Conservation (phyloP, 2,888 invertebrate genomes). For the Drosophila paranaensis region DNA sequence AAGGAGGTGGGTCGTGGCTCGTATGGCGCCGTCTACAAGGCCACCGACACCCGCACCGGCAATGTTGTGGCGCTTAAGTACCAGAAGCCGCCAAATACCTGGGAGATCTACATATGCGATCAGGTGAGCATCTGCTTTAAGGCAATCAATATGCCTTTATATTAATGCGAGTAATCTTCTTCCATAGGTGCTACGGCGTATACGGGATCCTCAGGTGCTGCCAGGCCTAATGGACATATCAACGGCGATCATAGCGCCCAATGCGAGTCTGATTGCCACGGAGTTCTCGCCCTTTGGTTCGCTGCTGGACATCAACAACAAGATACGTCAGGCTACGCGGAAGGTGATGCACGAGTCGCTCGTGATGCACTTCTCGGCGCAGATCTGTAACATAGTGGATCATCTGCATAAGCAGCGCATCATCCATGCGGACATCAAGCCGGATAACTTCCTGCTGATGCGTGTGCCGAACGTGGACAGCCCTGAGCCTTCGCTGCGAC, state of each 20-base stretch:
- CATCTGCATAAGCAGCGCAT: constrained; percentile 94
- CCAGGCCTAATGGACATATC: constrained; percentile 93
- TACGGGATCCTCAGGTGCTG: constrained; percentile 85
- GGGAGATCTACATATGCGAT: constrained; percentile 96
- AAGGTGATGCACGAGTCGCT: constrained; percentile 91
- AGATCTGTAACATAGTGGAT: constrained; percentile 93
- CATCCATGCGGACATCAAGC: constrained; percentile 98
- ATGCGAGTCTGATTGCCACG: constrained; percentile 93
- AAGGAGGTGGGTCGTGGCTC: constrained; percentile 94
- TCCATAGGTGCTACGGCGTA: constrained; percentile 77
- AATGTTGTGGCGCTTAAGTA: constrained; percentile 91
- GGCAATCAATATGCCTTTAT: background rate
- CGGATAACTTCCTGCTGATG: constrained; percentile 96
- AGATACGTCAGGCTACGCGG: constrained; percentile 89
- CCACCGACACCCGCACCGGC: constrained; percentile 81
- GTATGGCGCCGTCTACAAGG: constrained; percentile 92
- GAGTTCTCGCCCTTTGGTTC: constrained; percentile 94
- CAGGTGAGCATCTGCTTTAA: constrained; percentile 60
- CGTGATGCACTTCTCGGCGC: constrained; percentile 92
- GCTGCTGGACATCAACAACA: constrained; percentile 92
- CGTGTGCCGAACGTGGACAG: constrained; percentile 88
- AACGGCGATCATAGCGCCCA: constrained; percentile 91
- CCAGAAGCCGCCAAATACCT: constrained; percentile 94
- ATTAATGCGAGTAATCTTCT: background rate
- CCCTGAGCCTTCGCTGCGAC: constrained; percentile 90